These are phyloP conservation scores for Drymodes brunneopygia DNA, from an alignment of 2,113 vertebrate species.

Conservation along the genomic window DNA sequence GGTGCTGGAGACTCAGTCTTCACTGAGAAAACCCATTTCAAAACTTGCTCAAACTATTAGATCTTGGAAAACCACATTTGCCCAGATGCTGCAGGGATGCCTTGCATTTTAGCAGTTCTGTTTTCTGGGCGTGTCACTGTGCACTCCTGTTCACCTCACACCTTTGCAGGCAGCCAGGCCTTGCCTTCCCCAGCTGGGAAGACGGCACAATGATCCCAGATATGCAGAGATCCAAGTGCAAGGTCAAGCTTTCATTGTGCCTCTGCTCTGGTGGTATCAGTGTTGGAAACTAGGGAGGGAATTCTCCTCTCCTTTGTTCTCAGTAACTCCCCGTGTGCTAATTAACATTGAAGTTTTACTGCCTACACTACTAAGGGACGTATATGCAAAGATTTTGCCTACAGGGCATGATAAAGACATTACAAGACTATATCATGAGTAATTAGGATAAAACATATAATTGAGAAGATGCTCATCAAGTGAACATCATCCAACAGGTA, in stretches of 20 bases:
- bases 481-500: background rate
- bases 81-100: background rate
- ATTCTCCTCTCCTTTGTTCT: background rate
- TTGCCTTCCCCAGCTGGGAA: background rate
- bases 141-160: background rate
- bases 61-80: background rate
- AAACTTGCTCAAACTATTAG: background rate
- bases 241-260: background rate
- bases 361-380: background rate
- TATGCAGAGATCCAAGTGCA: rapidly evolving
- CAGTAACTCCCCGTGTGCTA: background rate
- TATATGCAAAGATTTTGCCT: background rate
- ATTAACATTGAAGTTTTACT: background rate
- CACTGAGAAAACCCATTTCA: background rate
- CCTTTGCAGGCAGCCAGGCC: background rate
- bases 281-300: background rate
- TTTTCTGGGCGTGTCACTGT: background rate
- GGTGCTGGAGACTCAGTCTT: rapidly evolving
- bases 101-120: background rate
- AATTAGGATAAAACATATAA: background rate
- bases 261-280: background rate
- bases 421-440: background rate
- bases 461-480: background rate
- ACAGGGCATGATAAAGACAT: background rate
- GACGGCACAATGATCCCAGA: rapidly evolving